phyloP scores from a whole-genome alignment of 1,140 invertebrate species.

The Vanessa tameamea region DNA sequence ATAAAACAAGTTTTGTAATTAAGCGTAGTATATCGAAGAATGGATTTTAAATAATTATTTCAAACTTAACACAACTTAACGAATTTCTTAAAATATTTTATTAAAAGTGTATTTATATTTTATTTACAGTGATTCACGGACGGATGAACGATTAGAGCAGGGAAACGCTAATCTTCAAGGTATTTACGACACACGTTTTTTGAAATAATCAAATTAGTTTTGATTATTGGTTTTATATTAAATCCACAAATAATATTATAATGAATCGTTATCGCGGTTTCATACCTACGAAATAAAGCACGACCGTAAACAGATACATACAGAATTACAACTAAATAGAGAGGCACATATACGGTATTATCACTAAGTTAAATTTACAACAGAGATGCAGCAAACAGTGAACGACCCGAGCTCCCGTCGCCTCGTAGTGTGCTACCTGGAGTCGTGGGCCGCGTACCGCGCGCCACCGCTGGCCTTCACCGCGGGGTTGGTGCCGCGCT shows the following conservation, averaged over 20 bases:
- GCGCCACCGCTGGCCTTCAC: conserved; percentile 85
- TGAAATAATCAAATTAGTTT: no score
- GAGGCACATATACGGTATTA: no score
- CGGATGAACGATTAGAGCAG: conserved; percentile 64
- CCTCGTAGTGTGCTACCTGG: conserved; percentile 85
- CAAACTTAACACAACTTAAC: no score
- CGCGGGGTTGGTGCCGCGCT: conserved; percentile 85
- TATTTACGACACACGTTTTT: conserved; percentile 27
- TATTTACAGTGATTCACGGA: conserved; percentile 51
- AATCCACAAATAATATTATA: no score
- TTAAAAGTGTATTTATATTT: not conserved
- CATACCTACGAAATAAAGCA: no score
- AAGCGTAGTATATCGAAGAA: not conserved
- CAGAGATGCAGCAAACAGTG: conserved; percentile 68
- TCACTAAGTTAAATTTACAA: not conserved
- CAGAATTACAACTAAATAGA: no score
- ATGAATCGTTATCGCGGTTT: no score
- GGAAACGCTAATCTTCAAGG: conserved; percentile 73
- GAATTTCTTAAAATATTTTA: not conserved
- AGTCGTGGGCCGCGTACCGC: conserved; percentile 85
- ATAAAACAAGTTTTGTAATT: not conserved
- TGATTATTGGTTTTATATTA: no score
- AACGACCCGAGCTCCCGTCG: conserved; percentile 47
- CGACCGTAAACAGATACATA: no score
- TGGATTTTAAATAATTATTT: not conserved